Conservation (phyloP, 2,888 invertebrate species). For the Drosophila barbarae region DNA sequence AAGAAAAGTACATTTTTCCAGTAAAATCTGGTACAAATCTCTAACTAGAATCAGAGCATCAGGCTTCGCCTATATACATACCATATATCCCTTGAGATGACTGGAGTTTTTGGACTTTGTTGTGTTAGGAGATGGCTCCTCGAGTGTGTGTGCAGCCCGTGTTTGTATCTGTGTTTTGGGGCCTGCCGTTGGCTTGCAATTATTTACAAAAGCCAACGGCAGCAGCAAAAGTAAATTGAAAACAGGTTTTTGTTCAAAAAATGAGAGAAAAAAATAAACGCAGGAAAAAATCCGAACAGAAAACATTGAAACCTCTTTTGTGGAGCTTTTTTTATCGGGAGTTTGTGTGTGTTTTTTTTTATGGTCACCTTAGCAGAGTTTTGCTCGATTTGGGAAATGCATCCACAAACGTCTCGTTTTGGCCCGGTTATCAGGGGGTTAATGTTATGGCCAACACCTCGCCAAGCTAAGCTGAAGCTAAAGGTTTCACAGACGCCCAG, state of each 20-base stretch:
- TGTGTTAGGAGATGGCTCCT: slow-evolving; percentile 18
- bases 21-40: background rate
- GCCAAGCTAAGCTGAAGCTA: background rate
- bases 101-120: slow-evolving; percentile 43
- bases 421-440: slow-evolving; percentile 28
- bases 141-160: slow-evolving; percentile 13
- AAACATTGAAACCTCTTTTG: slow-evolving; percentile 73
- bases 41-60: slow-evolving; percentile 5
- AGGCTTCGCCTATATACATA: slow-evolving; percentile 10
- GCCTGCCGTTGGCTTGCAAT: slow-evolving; percentile 69
- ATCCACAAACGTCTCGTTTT: slow-evolving; percentile 24
- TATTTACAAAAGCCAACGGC: slow-evolving; percentile 66
- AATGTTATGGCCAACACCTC: slow-evolving; percentile 27
- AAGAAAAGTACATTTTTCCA: background rate
- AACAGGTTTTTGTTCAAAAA: slow-evolving; percentile 63
- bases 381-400: slow-evolving; percentile 27
- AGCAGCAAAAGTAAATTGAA: slow-evolving; percentile 68
- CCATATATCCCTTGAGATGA: slow-evolving; percentile 12
- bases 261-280: slow-evolving; percentile 32
- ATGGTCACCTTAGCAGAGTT: slow-evolving; percentile 17
- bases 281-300: slow-evolving; percentile 29
- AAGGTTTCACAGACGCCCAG: slow-evolving; percentile 35
- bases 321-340: slow-evolving; percentile 65
- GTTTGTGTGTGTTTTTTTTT: slow-evolving; percentile 41
- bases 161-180: slow-evolving; percentile 52